Evolutionary conservation across 1,140 invertebrate genomes (phyloP).

Genomic region (Leptinotarsa texana): DNA sequence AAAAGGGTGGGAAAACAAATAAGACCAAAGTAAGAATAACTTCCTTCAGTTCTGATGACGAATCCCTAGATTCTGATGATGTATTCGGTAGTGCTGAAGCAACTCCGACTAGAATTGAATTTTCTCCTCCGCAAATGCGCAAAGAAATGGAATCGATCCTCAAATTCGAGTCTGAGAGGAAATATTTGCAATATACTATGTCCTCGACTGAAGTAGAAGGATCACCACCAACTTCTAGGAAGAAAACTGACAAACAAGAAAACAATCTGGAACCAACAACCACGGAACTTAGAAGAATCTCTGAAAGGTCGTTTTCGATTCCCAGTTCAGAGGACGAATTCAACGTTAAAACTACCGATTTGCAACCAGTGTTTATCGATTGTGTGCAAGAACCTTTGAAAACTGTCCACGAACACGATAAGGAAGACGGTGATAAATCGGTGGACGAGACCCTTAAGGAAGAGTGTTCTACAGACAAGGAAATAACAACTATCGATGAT

Average conservation of each 20-base stretch:
- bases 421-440: conserved; percentile 49
- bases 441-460: conserved; percentile 57
- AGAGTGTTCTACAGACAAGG: conserved; percentile 61
- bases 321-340: conserved; percentile 71
- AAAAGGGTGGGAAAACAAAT: conserved; percentile 59
- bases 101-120: conserved; percentile 68
- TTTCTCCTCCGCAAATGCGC: conserved; percentile 70
- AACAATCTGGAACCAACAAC: conserved; percentile 64
- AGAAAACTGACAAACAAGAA: conserved; percentile 61
- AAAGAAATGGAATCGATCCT: conserved; percentile 73
- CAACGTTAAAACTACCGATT: conserved; percentile 50
- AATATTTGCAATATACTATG: conserved; percentile 72
- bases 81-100: conserved; percentile 72
- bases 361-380: conserved; percentile 49
- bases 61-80: conserved; percentile 72
- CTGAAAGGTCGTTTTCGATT: conserved; percentile 70
- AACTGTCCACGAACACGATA: conserved; percentile 48
- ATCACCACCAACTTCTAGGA: conserved; percentile 68
- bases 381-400: conserved; percentile 35
- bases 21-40: conserved; percentile 70
- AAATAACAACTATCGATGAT: conserved; percentile 52
- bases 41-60: conserved; percentile 72
- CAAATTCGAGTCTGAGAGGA: conserved; percentile 69
- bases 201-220: conserved; percentile 74
- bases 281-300: conserved; percentile 67